Base-by-base conservation (phyloP, 1,140 invertebrate species). In the Solenopsis fugax region DNA sequence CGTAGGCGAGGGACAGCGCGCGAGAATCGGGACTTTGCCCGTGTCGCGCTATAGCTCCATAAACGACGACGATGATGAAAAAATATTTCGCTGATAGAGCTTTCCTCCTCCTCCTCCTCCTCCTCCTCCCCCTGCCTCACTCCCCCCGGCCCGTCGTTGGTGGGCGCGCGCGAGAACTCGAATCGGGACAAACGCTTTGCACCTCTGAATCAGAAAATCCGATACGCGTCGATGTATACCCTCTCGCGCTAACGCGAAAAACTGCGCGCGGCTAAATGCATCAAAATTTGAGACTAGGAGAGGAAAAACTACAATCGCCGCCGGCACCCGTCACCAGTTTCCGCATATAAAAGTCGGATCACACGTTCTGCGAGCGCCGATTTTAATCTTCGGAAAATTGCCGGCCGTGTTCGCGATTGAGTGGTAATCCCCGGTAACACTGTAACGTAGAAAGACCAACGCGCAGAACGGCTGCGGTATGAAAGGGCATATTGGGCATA, bases 321-420 rank as follows among this genome's bases (percentile, higher is more conserved):
- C 0, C 62, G 50, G 50, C 78, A 24, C 16, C 21, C 78, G 78
- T 81, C 78, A 81, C 65, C 65, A 24, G 37, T 56, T 58, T 56
- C 21, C 50, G 52, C 65, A 45, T 81, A 78, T 71, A 81, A 71
- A 81, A 81, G 78, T 81, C 78, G 78, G 64, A 81, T 81, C 64
- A 45, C 78, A 29, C 78, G 78, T 65, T 65, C n/a, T 48, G 77
- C 77, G 77, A 69, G 62, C 50, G 50, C 41, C 64, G 52, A 81
- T 81, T 81, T 81, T 81, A 81, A 81, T 81, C 78, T 81, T 81
- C 78, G 78, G 64, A 71, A 81, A 81, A 81, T 81, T 81, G 78
- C 52, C 52, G 65, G 52, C 34, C 78, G 65, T 21, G 37, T 16
- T 58, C 64, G 21, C 78, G 64, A 81, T 81, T 81, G 78, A 81